Percentiles rank a stretch among this genome's conserved stretches.
These are phyloP conservation scores for Cyclophora albipunctata DNA, from an alignment of 2,888 invertebrate genomes.

Conservation along the genomic window DNA sequence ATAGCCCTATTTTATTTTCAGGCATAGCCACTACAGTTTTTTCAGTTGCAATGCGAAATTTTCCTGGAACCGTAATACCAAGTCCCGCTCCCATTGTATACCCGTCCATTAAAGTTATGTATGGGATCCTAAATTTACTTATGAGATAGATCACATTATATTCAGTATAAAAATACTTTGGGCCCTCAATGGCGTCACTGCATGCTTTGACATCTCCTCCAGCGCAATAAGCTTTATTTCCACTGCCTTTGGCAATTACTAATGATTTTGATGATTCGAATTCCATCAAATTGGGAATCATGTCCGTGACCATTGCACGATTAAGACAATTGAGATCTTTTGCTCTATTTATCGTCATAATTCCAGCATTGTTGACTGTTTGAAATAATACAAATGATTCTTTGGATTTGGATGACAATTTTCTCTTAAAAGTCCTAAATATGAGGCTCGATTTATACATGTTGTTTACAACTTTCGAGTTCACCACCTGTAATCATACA, in stretches of 20 bases:
- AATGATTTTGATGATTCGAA: no score
- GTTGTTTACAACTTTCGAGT: no score
- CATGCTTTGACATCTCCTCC: conserved; percentile 95
- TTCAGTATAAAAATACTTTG: conserved; percentile 88
- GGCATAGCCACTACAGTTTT: conserved; percentile 97
- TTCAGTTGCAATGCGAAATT: conserved; percentile 73
- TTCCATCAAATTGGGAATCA: conserved; percentile 71
- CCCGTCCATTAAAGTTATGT: conserved; percentile 93
- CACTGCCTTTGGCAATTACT: conserved; percentile 86
- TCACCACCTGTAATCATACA: no score
- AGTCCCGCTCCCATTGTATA: conserved; percentile 97
- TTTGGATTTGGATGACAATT: conserved; percentile 20
- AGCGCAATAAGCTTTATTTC: conserved; percentile 97
- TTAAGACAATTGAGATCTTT: conserved; percentile 86
- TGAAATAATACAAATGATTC: conserved; percentile 61
- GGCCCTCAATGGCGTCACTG: conserved; percentile 77
- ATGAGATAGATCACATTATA: conserved; percentile 91
- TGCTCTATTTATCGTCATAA: conserved; percentile 83
- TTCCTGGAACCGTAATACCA: conserved; percentile 94
- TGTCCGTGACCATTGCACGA: conserved; percentile 82
- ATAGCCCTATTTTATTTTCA: conserved; percentile 96
- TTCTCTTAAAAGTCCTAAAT: no score
- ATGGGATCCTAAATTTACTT: conserved; percentile 90
- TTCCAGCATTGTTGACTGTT: conserved; percentile 67
- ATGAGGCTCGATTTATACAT: no score